These are phyloP conservation scores for Oligia fasciuncula DNA, from an alignment of 2,888 invertebrate species.

Conservation along the genomic window DNA sequence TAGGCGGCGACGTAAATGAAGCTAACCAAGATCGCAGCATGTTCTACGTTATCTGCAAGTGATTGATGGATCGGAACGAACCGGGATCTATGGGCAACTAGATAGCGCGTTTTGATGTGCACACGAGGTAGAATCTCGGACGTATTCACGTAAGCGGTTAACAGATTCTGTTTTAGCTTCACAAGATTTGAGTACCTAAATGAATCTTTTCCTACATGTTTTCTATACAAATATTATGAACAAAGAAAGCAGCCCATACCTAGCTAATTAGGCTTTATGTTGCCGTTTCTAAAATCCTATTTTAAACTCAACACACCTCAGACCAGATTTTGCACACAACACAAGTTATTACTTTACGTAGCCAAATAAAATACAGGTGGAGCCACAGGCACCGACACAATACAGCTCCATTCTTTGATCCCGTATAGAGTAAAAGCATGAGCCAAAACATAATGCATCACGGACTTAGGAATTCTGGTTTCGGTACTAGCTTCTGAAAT, in stretches of 20 bases:
- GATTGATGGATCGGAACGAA: conserved; percentile 47
- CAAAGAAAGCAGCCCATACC: not conserved
- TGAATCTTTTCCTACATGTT: not conserved
- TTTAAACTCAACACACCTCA: not conserved
- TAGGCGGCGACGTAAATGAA: conserved; percentile 30
- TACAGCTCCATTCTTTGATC: conserved; percentile 20
- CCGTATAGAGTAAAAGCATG: not conserved
- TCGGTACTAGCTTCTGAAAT: not conserved
- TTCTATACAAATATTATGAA: not conserved
- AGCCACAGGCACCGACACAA: conserved; percentile 15
- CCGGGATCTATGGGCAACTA: conserved; percentile 20
- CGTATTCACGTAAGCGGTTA: no score
- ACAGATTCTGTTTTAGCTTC: not conserved
- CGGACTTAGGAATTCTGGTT: conserved; percentile 2
- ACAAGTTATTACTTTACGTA: conserved; percentile 1
- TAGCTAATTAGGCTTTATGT: no score
- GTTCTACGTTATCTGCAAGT: conserved; percentile 51
- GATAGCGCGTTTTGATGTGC: conserved; percentile 30
- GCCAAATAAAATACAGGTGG: conserved; percentile 1
- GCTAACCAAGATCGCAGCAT: conserved; percentile 30
- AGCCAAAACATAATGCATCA: conserved; percentile 17
- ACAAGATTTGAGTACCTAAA: not conserved
- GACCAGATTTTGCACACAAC: not conserved
- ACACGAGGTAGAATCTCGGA: no score
- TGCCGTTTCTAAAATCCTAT: not conserved